These are phyloP conservation scores for Pangasius djambal DNA, from an alignment of 2,797 vertebrate genomes.

Conservation along the genomic window DNA sequence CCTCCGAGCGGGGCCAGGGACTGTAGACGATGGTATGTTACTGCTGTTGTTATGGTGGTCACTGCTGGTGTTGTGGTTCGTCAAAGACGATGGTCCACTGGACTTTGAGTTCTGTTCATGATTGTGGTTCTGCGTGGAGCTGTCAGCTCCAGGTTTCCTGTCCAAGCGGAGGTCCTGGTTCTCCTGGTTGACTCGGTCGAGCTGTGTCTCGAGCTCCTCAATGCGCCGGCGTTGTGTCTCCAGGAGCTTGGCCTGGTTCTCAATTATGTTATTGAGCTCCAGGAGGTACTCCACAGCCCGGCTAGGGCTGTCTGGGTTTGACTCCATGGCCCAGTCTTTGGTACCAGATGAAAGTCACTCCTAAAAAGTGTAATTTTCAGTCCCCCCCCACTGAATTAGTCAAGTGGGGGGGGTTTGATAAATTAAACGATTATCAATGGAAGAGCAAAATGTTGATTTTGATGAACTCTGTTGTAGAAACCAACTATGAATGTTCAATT, in stretches of 20 bases:
- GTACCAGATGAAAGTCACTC: slow-evolving; percentile 38
- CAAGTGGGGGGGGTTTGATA: slow-evolving; percentile 68
- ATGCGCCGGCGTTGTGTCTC: slow-evolving; percentile 88
- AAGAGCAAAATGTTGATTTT: neutral
- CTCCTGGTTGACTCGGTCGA: slow-evolving; percentile 88
- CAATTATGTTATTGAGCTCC: slow-evolving; percentile 94
- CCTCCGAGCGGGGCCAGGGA: slow-evolving; percentile 67
- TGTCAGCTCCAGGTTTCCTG: slow-evolving; percentile 63
- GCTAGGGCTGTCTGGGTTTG: slow-evolving; percentile 85
- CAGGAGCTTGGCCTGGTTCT: slow-evolving; percentile 92
- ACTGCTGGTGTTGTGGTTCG: slow-evolving; percentile 61
- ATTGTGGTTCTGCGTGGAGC: slow-evolving; percentile 61
- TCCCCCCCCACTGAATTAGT: slow-evolving; percentile 77
- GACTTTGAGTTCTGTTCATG: slow-evolving; percentile 62
- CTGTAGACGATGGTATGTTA: slow-evolving; percentile 63
- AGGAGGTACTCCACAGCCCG: slow-evolving; percentile 91
- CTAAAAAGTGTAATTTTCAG: slow-evolving; percentile 49
- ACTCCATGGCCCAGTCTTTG: slow-evolving; percentile 53
- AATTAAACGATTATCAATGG: slow-evolving; percentile 16
- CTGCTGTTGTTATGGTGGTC: slow-evolving; percentile 54
- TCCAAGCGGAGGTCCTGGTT: slow-evolving; percentile 86
- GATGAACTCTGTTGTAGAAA: slow-evolving; percentile 4
- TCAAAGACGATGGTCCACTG: slow-evolving; percentile 67
- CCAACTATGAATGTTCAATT: slow-evolving; percentile 7
- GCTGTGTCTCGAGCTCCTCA: slow-evolving; percentile 89